A percentile compares a stretch with the other conserved stretches of the same genome.
Conservation (phyloP, 1,140 invertebrate species). For the Megathymus violae region DNA sequence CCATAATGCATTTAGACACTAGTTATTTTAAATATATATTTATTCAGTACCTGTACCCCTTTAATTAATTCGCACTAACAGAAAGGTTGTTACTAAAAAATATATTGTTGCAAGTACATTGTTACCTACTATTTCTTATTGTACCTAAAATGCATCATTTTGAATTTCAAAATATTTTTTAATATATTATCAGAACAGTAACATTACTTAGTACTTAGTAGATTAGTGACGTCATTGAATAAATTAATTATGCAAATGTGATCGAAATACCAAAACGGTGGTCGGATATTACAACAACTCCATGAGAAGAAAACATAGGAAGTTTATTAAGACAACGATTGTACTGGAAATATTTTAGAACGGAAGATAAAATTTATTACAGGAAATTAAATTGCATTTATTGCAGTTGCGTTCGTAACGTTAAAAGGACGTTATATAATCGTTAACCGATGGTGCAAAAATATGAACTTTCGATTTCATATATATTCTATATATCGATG, state of each 20-base stretch:
- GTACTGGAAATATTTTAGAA: conserved; percentile 10
- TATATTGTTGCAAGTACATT: too few species aligned
- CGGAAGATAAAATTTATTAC: conserved; percentile 8
- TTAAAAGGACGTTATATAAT: not conserved
- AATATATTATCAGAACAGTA: too few species aligned
- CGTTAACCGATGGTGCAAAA: not conserved
- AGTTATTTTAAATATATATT: too few species aligned
- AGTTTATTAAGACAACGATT: conserved; percentile 1
- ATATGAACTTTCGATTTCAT: not conserved
- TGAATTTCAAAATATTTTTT: too few species aligned
- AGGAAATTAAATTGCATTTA: conserved; percentile 20
- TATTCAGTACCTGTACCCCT: too few species aligned
- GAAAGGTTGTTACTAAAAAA: too few species aligned
- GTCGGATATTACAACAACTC: not conserved
- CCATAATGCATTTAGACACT: too few species aligned
- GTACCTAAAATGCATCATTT: too few species aligned
- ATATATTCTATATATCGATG: too few species aligned
- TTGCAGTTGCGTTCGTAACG: not conserved
- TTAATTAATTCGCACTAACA: too few species aligned
- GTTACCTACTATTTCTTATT: too few species aligned
- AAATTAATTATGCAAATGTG: not conserved
- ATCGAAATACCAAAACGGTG: not conserved
- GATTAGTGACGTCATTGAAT: not conserved
- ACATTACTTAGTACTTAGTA: not conserved
- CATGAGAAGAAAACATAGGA: not conserved